Evolutionary conservation across 2,888 invertebrate genomes (phyloP), one percentile per base, ranked within the genome.

Genomic region (Petrolisthes manimaculis): DNA sequence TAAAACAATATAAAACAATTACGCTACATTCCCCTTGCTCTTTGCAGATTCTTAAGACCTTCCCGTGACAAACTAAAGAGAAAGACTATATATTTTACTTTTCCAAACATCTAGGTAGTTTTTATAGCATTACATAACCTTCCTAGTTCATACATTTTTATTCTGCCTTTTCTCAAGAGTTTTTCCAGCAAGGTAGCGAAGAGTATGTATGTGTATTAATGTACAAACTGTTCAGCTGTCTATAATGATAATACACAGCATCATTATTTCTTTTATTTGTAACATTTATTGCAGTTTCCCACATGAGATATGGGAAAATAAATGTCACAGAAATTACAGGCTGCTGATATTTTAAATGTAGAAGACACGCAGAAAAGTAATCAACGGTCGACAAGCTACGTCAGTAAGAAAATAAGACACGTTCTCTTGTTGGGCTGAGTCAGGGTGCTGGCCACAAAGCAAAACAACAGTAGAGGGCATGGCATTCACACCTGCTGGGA

Each of bases 351-450:
- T 88, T 84, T 88, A 84, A 80, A 82, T 85, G 85, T 89, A 89
- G 89, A 85, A 89, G 89, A 89, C 89, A 86, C 83, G 85, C 82
- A 88, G 53, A 53, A 81, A 89, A 85, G 89, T 89, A 89, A 71
- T 71, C n/a, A 21, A 71, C 71, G n/a, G 71, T 83, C 79, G 85
- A 75, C 81, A 89, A 84, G 80, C 85, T 89, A 89, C 89, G 83
- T 83, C 82, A 89, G 89, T 89, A 89, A 89, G 89, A 89, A 89
- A 89, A 89, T 89, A 89, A 89, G 89, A 89, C 89, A 85, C 85
- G 75, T 89, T 89, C 89, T 89, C 89, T 89, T 88, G 83, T 77
- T 82, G 89, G 71, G 71, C 21, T 89, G 75, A 85, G 89, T 89
- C 89, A 89, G 89, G 85, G 82, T 24, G 81, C 85, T 89, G 81